Evolutionary conservation across 2,888 invertebrate genomes (phyloP).

Genomic region (Podotricha telesiphe): DNA sequence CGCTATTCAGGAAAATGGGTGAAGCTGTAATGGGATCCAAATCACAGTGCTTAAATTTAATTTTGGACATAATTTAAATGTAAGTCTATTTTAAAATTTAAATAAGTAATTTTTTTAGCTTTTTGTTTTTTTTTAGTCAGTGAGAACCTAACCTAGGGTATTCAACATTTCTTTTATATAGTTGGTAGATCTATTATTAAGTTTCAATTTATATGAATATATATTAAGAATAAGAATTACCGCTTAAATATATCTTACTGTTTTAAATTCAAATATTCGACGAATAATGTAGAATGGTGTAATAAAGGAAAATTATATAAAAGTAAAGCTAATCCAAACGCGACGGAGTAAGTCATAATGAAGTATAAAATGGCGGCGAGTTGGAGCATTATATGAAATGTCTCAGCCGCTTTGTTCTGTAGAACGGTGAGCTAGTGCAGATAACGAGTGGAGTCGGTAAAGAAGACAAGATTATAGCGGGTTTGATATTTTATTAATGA

Average conservation of each 20-base stretch:
- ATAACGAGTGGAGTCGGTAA: conserved; percentile 30
- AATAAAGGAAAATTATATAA: conserved; percentile 34
- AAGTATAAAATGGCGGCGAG: conserved; percentile 31
- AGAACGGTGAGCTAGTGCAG: conserved; percentile 34
- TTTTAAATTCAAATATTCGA: not conserved
- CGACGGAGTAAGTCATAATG: conserved; percentile 31
- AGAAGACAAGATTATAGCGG: conserved; percentile 17
- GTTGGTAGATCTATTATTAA: no score
- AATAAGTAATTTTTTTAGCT: no score
- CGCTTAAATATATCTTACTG: not conserved
- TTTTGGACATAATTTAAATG: no score
- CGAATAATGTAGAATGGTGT: not conserved
- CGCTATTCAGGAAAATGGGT: no score
- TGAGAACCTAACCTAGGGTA: no score
- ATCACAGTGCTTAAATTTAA: no score
- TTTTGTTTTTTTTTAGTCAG: no score
- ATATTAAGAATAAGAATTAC: not conserved
- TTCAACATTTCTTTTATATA: no score
- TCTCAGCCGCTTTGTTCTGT: conserved; percentile 36
- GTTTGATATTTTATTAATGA: not conserved
- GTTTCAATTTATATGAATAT: not conserved
- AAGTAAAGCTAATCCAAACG: conserved; percentile 31
- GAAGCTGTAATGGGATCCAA: no score
- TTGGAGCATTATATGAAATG: conserved; percentile 36
- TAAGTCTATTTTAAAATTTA: no score